Percentiles rank a stretch among this genome's conserved stretches.
phyloP scores from a whole-genome alignment of 2,797 vertebrate species.

The Babyrousa celebensis region DNA sequence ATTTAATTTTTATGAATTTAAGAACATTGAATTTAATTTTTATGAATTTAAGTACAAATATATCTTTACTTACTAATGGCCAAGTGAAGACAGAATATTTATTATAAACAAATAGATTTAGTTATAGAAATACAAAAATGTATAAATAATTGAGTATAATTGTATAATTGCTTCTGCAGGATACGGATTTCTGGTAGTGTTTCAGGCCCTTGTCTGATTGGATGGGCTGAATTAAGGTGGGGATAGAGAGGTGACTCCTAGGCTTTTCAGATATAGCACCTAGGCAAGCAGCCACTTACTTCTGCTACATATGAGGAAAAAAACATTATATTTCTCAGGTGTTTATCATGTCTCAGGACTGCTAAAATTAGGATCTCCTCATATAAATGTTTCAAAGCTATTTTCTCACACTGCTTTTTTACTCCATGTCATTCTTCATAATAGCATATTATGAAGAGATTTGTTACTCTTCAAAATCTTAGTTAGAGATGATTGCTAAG shows the following conservation, averaged over 20 bases:
- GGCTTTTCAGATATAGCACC: not conserved
- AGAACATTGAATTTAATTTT: slow-evolving; percentile 46
- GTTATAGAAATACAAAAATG: not conserved
- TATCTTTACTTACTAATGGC: not conserved
- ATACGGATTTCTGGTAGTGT: not conserved
- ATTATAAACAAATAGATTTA: slow-evolving; percentile 30
- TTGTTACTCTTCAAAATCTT: slow-evolving; percentile 20
- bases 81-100: slow-evolving; percentile 12
- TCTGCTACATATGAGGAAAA: not conserved
- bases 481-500: not conserved
- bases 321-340: not conserved
- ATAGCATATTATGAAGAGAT: not conserved
- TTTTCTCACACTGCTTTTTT: slow-evolving; percentile 25
- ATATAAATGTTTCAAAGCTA: slow-evolving; percentile 34
- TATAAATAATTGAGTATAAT: not conserved
- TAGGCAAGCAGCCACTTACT: not conserved
- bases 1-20: slow-evolving; percentile 52
- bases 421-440: slow-evolving; percentile 37
- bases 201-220: not conserved
- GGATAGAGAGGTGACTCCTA: not conserved
- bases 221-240: not conserved
- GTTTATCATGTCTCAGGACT: not conserved
- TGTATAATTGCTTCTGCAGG: not conserved
- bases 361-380: not conserved
- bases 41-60: slow-evolving; percentile 29